Conservation (phyloP, 2,113 vertebrate genomes). For the Cynoglossus semilaevis region DNA sequence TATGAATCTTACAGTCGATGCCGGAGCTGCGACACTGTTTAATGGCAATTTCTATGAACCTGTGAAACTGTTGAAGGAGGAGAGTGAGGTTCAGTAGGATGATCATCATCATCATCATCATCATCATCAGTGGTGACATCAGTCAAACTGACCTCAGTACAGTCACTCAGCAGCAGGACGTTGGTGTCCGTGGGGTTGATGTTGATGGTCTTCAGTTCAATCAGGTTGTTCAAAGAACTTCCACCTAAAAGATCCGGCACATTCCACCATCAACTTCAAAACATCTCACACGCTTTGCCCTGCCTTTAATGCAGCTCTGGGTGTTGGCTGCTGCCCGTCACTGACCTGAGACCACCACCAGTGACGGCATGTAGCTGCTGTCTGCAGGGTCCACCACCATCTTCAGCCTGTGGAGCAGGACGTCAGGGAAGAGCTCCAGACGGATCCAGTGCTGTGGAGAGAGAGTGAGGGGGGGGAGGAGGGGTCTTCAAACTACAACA, state of each 20-base stretch:
- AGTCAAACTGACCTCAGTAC: slow-evolving; percentile 82
- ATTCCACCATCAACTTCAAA: background rate
- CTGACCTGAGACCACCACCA: slow-evolving; percentile 95
- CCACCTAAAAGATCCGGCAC: slow-evolving; percentile 84
- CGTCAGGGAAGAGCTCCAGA: slow-evolving; percentile 94
- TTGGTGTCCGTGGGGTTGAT: slow-evolving; percentile 94
- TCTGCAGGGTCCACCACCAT: slow-evolving; percentile 96
- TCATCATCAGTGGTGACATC: too few relatives aligned
- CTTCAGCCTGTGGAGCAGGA: slow-evolving; percentile 92
- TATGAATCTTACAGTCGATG: slow-evolving; percentile 97
- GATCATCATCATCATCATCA: too few relatives aligned
- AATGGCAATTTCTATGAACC: slow-evolving; percentile 93
- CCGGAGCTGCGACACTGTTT: slow-evolving; percentile 98
- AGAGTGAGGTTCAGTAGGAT: background rate
- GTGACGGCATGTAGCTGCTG: slow-evolving; percentile 98
- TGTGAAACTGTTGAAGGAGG: slow-evolving; percentile 83
- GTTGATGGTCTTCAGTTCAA: slow-evolving; percentile 95
- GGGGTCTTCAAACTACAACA: background rate
- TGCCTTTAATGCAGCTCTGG: too few relatives aligned
- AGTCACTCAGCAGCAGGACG: slow-evolving; percentile 89
- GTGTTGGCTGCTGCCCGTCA: background rate
- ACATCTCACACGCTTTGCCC: too few relatives aligned
- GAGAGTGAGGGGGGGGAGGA: background rate
- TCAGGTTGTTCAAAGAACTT: slow-evolving; percentile 94
- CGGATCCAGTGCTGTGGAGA: slow-evolving; percentile 93